A percentile compares a stretch with the other conserved stretches of the same genome.
phyloP scores from a whole-genome alignment of 2,888 invertebrate genomes.

The Orgyia antiqua region DNA sequence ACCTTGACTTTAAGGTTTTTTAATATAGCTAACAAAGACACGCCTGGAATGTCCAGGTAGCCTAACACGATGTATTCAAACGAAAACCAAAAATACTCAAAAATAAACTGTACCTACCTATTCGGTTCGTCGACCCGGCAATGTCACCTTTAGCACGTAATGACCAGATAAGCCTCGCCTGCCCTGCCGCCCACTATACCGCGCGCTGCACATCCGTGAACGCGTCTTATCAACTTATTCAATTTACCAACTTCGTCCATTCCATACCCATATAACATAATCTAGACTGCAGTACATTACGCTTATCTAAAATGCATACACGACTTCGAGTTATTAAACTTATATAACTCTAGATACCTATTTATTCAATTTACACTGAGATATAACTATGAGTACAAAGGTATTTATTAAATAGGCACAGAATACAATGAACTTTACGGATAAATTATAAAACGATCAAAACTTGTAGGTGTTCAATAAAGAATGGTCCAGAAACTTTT shows the following conservation, averaged over 20 bases:
- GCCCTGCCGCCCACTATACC: constrained; percentile 12
- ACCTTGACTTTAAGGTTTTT: too few species aligned
- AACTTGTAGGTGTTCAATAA: too few species aligned
- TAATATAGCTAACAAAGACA: too few species aligned
- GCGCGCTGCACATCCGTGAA: constrained; percentile 5
- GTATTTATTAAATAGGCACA: too few species aligned
- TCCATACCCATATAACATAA: neutral
- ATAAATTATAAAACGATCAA: too few species aligned
- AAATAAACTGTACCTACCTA: too few species aligned
- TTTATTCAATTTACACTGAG: too few species aligned
- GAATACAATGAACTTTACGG: too few species aligned
- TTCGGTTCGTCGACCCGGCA: constrained; percentile 57
- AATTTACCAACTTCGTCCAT: neutral
- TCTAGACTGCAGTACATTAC: constrained; percentile 22
- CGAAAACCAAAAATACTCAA: constrained; percentile 10
- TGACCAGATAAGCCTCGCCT: constrained; percentile 41
- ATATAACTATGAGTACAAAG: too few species aligned
- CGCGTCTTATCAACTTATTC: constrained; percentile 14
- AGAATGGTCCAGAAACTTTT: too few species aligned
- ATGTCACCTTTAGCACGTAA: constrained; percentile 63
- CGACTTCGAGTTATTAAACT: neutral
- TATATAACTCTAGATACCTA: neutral
- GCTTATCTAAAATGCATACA: constrained; percentile 36
- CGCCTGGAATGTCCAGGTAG: too few species aligned
- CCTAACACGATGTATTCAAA: constrained; percentile 5